These are phyloP conservation scores for Cephonodes hylas DNA, from an alignment of 2,888 invertebrate genomes.

Conservation along the genomic window DNA sequence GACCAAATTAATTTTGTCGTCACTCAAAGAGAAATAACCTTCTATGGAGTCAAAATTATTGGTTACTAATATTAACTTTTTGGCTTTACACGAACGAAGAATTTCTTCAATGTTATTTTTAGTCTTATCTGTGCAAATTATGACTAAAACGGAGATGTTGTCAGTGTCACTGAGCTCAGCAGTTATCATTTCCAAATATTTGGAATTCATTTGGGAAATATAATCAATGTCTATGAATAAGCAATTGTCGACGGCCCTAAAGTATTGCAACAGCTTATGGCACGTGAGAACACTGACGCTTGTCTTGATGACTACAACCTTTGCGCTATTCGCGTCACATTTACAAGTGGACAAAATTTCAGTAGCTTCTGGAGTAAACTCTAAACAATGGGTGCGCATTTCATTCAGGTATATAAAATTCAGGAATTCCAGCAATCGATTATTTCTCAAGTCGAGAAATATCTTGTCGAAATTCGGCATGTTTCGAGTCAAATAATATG, in stretches of 20 bases:
- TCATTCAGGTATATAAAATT: not conserved
- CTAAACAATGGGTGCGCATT: not conserved
- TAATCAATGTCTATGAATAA: conserved; percentile 6
- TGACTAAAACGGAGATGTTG: not conserved
- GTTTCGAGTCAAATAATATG: not conserved
- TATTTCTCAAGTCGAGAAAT: not conserved
- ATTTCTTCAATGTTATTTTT: not conserved
- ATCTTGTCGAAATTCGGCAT: not conserved
- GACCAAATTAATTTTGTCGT: not conserved
- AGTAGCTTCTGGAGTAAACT: conserved; percentile 12
- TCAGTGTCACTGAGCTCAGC: not conserved
- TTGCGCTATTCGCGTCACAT: not conserved
- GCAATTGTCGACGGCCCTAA: not conserved
- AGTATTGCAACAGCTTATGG: conserved; percentile 1
- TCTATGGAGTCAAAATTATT: not conserved
- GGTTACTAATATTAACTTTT: conserved; percentile 7
- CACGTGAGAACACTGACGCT: not conserved
- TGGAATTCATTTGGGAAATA: not conserved
- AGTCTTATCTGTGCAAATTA: not conserved
- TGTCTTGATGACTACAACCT: not conserved
- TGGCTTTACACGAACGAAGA: not conserved
- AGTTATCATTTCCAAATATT: not conserved
- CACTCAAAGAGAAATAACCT: not conserved
- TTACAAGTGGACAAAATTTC: not conserved
- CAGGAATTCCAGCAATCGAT: not conserved